Conservation (phyloP, 2,888 invertebrate genomes). For the Neoascia interrupta region DNA sequence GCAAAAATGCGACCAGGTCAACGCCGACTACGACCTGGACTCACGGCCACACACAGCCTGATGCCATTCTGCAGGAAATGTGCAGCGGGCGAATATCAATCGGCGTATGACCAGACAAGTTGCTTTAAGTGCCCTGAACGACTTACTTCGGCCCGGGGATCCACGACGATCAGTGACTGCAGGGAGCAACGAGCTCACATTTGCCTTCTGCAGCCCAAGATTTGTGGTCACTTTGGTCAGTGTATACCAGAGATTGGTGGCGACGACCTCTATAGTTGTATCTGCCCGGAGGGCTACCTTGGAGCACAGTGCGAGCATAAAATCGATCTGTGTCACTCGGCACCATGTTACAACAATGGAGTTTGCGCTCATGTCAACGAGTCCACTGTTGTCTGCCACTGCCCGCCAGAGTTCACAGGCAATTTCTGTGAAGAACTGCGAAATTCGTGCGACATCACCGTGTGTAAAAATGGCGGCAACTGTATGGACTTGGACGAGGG, state of each 20-base stretch:
- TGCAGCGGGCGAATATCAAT: conserved; percentile 83
- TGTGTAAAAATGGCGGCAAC: conserved; percentile 79
- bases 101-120: conserved; percentile 81
- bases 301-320: conserved; percentile 82
- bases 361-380: conserved; percentile 78
- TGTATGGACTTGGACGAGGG: conserved; percentile 76
- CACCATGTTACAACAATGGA: conserved; percentile 82
- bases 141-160: conserved; percentile 80
- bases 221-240: conserved; percentile 74
- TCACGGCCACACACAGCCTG: conserved; percentile 78
- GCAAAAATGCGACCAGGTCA: conserved; percentile 77
- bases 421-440: conserved; percentile 80
- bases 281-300: conserved; percentile 80
- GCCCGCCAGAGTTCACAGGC: conserved; percentile 81
- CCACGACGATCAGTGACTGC: conserved; percentile 79
- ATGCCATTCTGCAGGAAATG: conserved; percentile 82
- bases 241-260: conserved; percentile 75
- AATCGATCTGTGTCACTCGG: conserved; percentile 80
- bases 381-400: conserved; percentile 78
- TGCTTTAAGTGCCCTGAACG: conserved; percentile 83
- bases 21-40: conserved; percentile 40
- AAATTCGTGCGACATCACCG: conserved; percentile 70
- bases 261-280: conserved; percentile 78
- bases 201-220: conserved; percentile 75
- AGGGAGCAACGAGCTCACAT: conserved; percentile 79